Base-by-base conservation (phyloP, 2,113 vertebrate species). In the Labeo catla region DNA sequence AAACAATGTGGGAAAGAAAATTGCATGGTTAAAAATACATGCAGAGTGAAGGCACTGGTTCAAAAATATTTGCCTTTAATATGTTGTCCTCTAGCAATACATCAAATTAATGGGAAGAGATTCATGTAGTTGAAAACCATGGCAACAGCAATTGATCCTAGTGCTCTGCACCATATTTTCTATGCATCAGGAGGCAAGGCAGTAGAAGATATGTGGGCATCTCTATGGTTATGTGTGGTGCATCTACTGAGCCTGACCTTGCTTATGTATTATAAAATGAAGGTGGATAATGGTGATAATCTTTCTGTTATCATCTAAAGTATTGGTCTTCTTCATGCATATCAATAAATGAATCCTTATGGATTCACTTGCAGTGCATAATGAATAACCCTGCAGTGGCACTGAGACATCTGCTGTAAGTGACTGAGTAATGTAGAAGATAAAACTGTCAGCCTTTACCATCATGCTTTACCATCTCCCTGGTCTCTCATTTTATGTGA, bases 71-170 rank as follows among this genome's bases (percentile, higher is more conserved):
- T 39, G n/a, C 63, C 23, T 68, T 70, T 36, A 45, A 34, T 52
- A 70, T 52, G 15, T 57, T 73, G 9, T 34, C 11, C 74, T 81
- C 49, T 65, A 65, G 80, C 4, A 79, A 63, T 80, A 80, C 72
- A 86, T 89, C 34, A 76, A 39, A 19, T 49, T 77, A 84, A 84
- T 86, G 21, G 43, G 3, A 87, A 72, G 39, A 85, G 43, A 83
- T 85, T 54, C 79, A 65, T 87, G 72, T 87, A 61, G 52, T 87
- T 34, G 21, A 89, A 74, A 85, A 85, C 88, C 88, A 89, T 89
- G 82, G 88, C 88, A 89, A 89, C 88, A 77, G 59, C 36, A 76
- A 43, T 23, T 77, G 43, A 89, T 81, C 70, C 70, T 47, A 63
- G 61, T 45, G 21, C 50, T 23, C 10, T 86, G 57, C 65, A 66